Base-by-base conservation (phyloP, 1,140 invertebrate genomes). In the Mercenaria mercenaria region DNA sequence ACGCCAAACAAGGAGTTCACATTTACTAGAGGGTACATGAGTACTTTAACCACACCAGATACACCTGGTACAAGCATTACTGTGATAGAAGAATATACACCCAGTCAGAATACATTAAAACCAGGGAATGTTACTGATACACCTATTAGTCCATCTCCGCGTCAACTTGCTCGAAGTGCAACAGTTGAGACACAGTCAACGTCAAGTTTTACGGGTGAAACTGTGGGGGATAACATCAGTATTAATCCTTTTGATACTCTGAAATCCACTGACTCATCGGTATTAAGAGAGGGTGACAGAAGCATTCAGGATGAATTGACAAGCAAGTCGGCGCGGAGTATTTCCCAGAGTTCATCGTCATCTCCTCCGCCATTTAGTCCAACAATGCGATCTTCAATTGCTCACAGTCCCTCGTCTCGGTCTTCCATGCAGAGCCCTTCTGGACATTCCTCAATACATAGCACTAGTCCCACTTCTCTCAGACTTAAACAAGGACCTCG, bases 11-110 rank as follows among this genome's bases (percentile, higher is more conserved):
- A 93, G 67, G 92, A 92, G 64, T 94, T 95, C 82, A 86, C 92
- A 20, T 94, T 95, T 81, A 94, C 95, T 11, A 83, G 94, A 43
- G 94, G 94, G 10, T 95, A 95, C 82, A 94, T 95, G 95, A 95
- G 94, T 92, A 90, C 93, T 50, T 39, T 95, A 8, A 86, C 92
- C 47, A 95, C 93, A 82, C 95, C 95, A 6, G 94, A 94, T 34
- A 93, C 93, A 20, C 88, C 93, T 13, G 94, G 91, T 34, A 92
- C 90, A 2, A 92, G 91, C 39, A 91, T 93, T 29, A 91, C 91
- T 76, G 85, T 93, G 3, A 80, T 92, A 29, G 92, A 91, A 29
- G 92, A 92, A n/a, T 77, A 79, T 59, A 8, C 69, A 18, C n/a
- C 37, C 26, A 11, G 69, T 26, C 20, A 52, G 47, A 74, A 74